Evolutionary conservation across 2,888 invertebrate genomes (phyloP), one percentile per base, ranked within the genome.

Genomic region (Hemicrepidius hirtus): DNA sequence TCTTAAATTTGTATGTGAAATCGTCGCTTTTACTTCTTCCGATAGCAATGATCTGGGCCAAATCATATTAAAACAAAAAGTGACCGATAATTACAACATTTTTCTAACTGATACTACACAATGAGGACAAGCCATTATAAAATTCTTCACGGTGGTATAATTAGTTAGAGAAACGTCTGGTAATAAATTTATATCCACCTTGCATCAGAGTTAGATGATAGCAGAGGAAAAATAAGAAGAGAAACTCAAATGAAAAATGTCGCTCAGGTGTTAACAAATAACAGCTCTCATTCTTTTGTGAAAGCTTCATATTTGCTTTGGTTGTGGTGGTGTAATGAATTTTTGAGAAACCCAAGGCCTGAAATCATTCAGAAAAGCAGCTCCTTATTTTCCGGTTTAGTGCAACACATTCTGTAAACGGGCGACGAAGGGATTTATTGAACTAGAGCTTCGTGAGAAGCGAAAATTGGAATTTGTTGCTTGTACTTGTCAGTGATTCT

Each of bases 381-480:
- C 35, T 28, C 24, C 55, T 35, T 55, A 32, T 55, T 32, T 35
- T 55, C 35, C n/a, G 18, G 35, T 55, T 50, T 50, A 50, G 35
- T 57, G 57, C 13, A 57, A 37, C 16, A 57, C 35, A n/a, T 57
- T 37, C 18, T 57, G 57, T 57, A 57, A 50, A 57, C 50, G 57
- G n/a, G 13, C 57, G 57, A 32, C 32, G 35, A 57, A 57, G 18
- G 57, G 35, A 57, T 57, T 57, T 37, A 57, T 57, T 35, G 57
- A 57, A 37, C 28, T 12, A 32, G 35, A 57, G 16, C 57, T 1
- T 50, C 44, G 18, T 5, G 44, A 44, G 35, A 35, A 24, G 57
- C 28, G 57, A 35, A 57, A 57, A 57, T 57, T 57, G 57, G 50
- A 24, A 50, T 50, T 50, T 50, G 50, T 50, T 50, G 50, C 50